Percentiles rank a stretch among this genome's conserved stretches.
Conservation (phyloP, 2,113 vertebrate species). For the Chrysochloris asiatica region DNA sequence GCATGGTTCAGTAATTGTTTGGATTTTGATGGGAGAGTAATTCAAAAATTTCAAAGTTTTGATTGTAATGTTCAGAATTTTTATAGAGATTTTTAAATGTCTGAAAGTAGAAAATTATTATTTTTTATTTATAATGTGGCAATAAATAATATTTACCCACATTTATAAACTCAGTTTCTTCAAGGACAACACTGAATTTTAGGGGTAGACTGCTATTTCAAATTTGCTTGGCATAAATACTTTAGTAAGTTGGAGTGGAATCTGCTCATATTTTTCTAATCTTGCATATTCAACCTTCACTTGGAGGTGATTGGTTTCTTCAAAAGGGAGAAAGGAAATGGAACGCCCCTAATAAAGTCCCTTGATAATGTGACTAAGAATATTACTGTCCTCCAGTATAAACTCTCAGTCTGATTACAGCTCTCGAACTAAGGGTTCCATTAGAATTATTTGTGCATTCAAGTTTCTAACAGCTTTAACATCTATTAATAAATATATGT, state of each 20-base stretch:
- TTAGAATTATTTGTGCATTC: not conserved
- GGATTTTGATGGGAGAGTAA: not conserved
- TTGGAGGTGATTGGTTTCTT: not conserved
- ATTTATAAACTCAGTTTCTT: not conserved
- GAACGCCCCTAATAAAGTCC: no score
- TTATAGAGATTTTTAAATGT: not conserved
- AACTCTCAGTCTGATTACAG: not conserved
- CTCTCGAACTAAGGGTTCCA: not conserved
- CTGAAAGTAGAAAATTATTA: not conserved
- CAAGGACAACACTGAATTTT: not conserved
- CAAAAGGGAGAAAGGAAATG: not conserved
- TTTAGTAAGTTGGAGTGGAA: not conserved
- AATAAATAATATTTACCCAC: not conserved
- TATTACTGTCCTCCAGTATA: not conserved
- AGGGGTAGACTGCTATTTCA: not conserved
- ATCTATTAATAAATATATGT: no score
- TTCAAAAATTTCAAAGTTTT: constrained; percentile 38
- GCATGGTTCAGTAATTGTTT: not conserved
- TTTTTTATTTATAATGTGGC: not conserved
- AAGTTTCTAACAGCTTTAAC: constrained; percentile 12
- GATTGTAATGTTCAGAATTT: constrained; percentile 23
- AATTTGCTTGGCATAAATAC: not conserved
- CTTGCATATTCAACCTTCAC: not conserved
- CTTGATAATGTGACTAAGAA: not conserved
- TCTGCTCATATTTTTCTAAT: not conserved